These are phyloP conservation scores for Nineta flava DNA, from an alignment of 2,888 invertebrate species.

Conservation along the genomic window DNA sequence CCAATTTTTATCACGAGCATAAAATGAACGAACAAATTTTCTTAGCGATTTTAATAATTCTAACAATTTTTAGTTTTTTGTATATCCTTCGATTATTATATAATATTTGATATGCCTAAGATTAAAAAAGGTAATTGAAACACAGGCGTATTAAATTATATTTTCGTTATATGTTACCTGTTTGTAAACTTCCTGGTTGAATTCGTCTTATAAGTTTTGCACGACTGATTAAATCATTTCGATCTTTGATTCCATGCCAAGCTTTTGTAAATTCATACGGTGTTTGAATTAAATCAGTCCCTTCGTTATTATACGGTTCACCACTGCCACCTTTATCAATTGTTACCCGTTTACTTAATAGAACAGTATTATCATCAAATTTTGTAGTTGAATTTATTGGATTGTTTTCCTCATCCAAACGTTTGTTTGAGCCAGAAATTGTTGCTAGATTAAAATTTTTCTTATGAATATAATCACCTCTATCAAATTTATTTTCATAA, in stretches of 20 bases:
- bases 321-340: slow-evolving; percentile 4
- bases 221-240: slow-evolving; percentile 18
- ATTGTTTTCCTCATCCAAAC: not conserved
- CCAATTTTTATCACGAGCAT: too few species aligned
- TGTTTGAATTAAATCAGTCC: slow-evolving; percentile 7
- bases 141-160: not conserved
- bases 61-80: not conserved
- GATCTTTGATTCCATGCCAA: slow-evolving; percentile 23
- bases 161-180: not conserved
- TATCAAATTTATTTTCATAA: too few species aligned
- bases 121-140: too few species aligned
- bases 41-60: not conserved
- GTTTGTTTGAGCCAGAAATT: too few species aligned
- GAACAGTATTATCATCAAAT: not conserved
- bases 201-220: slow-evolving; percentile 22
- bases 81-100: too few species aligned
- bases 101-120: too few species aligned
- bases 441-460: too few species aligned
- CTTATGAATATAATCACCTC: too few species aligned
- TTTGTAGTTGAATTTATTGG: not conserved
- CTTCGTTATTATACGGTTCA: slow-evolving; percentile 3
- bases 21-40: too few species aligned
- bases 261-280: slow-evolving; percentile 25
- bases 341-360: not conserved
- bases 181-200: not conserved